A percentile compares a stretch with the other conserved stretches of the same genome.
phyloP scores from a whole-genome alignment of 1,140 invertebrate species.

The Drosophila nikananu region DNA sequence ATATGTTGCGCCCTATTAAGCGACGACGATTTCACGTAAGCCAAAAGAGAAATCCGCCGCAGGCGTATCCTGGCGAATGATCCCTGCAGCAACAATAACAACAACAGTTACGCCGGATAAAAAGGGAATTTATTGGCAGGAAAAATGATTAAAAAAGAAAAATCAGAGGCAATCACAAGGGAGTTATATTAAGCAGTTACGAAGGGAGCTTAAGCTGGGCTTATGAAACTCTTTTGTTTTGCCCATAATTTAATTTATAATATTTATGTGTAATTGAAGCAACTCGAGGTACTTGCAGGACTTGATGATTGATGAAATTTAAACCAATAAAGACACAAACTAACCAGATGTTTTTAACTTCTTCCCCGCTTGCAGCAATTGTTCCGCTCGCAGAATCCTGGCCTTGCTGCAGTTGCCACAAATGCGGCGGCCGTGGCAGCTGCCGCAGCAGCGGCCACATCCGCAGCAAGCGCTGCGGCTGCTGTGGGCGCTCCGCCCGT shows the following conservation, averaged over 20 bases:
- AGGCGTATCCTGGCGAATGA: slow-evolving; percentile 15
- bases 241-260: not conserved
- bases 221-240: not conserved
- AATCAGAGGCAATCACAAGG: not conserved
- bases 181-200: not conserved
- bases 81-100: not conserved
- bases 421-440: slow-evolving; percentile 89
- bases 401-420: slow-evolving; percentile 87
- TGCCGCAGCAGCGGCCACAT: slow-evolving; percentile 88
- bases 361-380: slow-evolving; percentile 88
- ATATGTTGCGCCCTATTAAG: slow-evolving; percentile 57
- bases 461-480: slow-evolving; percentile 90
- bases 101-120: slow-evolving; percentile 11
- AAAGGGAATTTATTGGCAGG: slow-evolving; percentile 16
- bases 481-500: slow-evolving; percentile 85
- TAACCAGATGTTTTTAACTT: not conserved
- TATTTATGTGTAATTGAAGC: not conserved
- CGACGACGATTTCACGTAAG: slow-evolving; percentile 23
- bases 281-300: slow-evolving; percentile 26
- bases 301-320: not conserved
- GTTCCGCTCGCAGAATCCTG: slow-evolving; percentile 92
- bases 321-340: slow-evolving; percentile 8
- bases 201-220: not conserved
- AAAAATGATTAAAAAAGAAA: slow-evolving; percentile 1
- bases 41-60: slow-evolving; percentile 4